phyloP scores from a whole-genome alignment of 2,797 vertebrate genomes.

The Eutrigla gurnardus region DNA sequence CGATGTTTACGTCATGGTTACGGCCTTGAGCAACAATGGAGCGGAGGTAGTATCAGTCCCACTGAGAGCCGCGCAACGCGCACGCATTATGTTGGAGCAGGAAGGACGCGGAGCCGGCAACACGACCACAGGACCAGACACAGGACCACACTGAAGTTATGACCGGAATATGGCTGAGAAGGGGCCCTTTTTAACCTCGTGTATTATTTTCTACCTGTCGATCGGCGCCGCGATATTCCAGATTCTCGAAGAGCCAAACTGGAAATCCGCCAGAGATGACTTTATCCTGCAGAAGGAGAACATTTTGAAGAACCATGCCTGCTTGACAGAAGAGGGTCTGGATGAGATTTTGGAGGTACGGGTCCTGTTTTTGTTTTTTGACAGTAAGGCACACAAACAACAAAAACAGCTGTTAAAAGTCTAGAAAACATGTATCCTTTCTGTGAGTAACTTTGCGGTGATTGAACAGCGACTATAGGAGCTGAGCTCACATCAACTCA shows the following conservation, averaged over 20 bases:
- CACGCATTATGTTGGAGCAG: slow-evolving; percentile 44
- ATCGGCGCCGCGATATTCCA: slow-evolving; percentile 96
- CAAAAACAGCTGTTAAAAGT: rapidly evolving
- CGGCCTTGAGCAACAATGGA: slow-evolving; percentile 1
- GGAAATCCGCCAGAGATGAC: slow-evolving; percentile 82
- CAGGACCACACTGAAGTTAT: slow-evolving; percentile 45
- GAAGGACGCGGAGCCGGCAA: slow-evolving; percentile 42
- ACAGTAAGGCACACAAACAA: neutral
- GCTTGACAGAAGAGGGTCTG: slow-evolving; percentile 86
- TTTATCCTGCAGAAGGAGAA: slow-evolving; percentile 83
- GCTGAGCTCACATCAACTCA: neutral
- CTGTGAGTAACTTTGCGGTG: neutral
- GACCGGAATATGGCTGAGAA: slow-evolving; percentile 85
- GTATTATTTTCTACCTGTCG: slow-evolving; percentile 96
- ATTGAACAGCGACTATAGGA: no score
- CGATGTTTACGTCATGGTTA: no score
- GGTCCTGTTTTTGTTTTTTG: neutral
- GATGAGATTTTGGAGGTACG: slow-evolving; percentile 91
- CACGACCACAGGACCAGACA: slow-evolving; percentile 9
- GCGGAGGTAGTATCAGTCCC: neutral
- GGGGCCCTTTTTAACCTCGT: slow-evolving; percentile 93
- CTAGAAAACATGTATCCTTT: neutral
- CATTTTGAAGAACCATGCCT: slow-evolving; percentile 86
- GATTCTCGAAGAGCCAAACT: slow-evolving; percentile 93
- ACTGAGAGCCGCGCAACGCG: neutral